phyloP scores from a whole-genome alignment of 2,888 invertebrate species.

The Lobophora halterata region DNA sequence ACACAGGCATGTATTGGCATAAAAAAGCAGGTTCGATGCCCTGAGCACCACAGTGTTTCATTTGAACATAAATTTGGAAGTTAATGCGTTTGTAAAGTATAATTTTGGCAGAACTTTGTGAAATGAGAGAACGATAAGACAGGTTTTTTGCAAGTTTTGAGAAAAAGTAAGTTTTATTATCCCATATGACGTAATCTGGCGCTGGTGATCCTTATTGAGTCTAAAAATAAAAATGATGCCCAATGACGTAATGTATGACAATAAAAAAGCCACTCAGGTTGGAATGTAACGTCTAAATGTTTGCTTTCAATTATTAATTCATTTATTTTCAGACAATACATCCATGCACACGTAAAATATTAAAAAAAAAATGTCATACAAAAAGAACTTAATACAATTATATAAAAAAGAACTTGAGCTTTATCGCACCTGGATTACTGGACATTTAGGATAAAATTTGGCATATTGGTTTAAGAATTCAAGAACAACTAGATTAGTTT shows the following conservation, averaged over 20 bases:
- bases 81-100: constrained; percentile 48
- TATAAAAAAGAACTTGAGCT: no score
- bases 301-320: no score
- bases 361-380: no score
- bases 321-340: no score
- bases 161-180: constrained; percentile 4
- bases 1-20: constrained; percentile 22
- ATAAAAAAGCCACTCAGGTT: no score
- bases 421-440: no score
- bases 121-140: constrained; percentile 15
- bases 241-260: constrained; percentile 4
- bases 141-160: constrained; percentile 1
- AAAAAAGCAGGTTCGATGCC: constrained; percentile 34
- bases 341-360: no score
- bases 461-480: no score
- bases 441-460: no score
- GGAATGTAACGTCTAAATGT: no score
- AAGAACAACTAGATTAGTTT: no score
- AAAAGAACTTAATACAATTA: no score
- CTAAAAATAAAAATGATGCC: background rate
- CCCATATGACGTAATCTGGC: constrained; percentile 9
- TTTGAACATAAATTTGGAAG: constrained; percentile 52
- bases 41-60: constrained; percentile 37
- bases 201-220: background rate
- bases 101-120: constrained; percentile 40